Evolutionary conservation across 2,888 invertebrate genomes (phyloP).

Genomic region (Andrena praecox): DNA sequence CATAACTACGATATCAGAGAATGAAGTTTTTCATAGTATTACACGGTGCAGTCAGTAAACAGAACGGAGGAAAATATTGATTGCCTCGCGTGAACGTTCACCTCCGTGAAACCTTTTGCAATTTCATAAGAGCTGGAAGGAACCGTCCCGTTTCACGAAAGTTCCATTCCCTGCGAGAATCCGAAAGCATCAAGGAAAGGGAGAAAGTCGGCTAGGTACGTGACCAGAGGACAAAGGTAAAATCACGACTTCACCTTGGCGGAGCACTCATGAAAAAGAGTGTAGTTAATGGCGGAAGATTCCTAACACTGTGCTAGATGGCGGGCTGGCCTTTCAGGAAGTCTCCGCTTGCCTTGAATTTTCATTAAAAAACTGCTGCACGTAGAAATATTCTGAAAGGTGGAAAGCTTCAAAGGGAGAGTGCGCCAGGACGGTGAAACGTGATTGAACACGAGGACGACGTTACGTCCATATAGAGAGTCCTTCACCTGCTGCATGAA

Average conservation of each 20-base stretch:
- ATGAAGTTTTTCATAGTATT: not conserved
- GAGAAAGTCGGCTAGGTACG: conserved; percentile 66
- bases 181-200: conserved; percentile 61
- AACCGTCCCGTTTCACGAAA: conserved; percentile 56
- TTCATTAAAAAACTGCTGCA: conserved; percentile 65
- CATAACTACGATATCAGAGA: not conserved
- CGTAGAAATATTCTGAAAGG: conserved; percentile 60
- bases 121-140: conserved; percentile 57
- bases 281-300: conserved; percentile 68
- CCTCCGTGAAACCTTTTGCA: conserved; percentile 47
- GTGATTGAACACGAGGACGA: conserved; percentile 58
- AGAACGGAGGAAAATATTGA: conserved; percentile 23
- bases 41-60: not conserved
- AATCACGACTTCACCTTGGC: conserved; percentile 69
- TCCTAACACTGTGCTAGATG: conserved; percentile 67
- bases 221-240: conserved; percentile 73
- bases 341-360: conserved; percentile 55
- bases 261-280: conserved; percentile 61
- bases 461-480: conserved; percentile 15
- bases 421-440: conserved; percentile 38
- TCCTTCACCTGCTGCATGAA: conserved; percentile 14
- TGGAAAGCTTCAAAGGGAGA: conserved; percentile 47
- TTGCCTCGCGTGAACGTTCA: conserved; percentile 20
- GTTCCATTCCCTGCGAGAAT: conserved; percentile 67
- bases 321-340: conserved; percentile 49